Evolutionary conservation across 1,140 invertebrate species (phyloP), one percentile per base, ranked within the genome.

Genomic region (Cyclargus thomasi): DNA sequence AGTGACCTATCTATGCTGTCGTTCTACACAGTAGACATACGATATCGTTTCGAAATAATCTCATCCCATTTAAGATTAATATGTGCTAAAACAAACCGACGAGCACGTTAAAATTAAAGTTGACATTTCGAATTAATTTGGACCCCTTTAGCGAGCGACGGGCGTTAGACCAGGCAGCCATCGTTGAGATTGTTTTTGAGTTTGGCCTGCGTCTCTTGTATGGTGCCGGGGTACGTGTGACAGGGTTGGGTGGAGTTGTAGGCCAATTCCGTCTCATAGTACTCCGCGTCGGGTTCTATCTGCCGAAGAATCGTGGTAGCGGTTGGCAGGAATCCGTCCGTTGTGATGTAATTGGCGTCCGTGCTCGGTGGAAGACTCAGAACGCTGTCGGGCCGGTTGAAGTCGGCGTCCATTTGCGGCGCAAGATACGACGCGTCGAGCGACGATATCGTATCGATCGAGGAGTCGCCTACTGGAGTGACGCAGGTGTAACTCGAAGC

Each of bases 11-110:
- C 76, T 85, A 85, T 71, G 77, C 74, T 82, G 79, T 85, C 77
- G 85, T 87, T 86, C 87, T 90, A 90, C 87, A 90, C 82, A 90
- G 87, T 90, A 90, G 87, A 90, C 83, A 90, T 88, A 87, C 81
- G 75, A 83, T 80, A 85, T 85, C 85, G 82, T 87, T 90, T 88
- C 87, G 86, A 90, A 90, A 90, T 87, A 83, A 84, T 85, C 82
- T 81, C 79, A 80, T 84, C 80, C 73, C 73, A 67, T 70, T 63
- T 67, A 67, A 63, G 55, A 57, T 59, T 66, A 66, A 64, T 67
- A n/a, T 59, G 65, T 62, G 65, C 29, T 67, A 62, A 59, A 65
- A 65, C 64, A 53, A 53, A 14, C 65, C 74, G 70, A 72, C 70
- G 69, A 70, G 64, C 53, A 72, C 70, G 67, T 67, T 64, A 57